These are phyloP conservation scores for Cheilosia scutellata DNA, from an alignment of 2,888 invertebrate genomes.

Conservation along the genomic window DNA sequence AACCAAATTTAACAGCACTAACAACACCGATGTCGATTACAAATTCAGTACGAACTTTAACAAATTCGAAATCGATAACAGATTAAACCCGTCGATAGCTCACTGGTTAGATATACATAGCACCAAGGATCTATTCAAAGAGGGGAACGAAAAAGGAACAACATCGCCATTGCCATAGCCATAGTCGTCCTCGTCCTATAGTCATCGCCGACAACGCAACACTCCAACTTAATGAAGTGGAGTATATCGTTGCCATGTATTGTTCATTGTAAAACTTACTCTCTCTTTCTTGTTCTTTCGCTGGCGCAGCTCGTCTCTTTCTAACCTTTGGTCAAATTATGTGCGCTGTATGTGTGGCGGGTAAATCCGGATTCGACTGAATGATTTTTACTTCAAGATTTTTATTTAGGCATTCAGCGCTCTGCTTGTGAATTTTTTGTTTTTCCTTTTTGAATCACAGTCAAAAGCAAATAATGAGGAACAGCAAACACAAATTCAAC, in stretches of 20 bases:
- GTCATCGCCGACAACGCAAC: constrained; percentile 40
- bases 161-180: constrained; percentile 53
- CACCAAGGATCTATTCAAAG: constrained; percentile 34
- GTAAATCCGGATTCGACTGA: constrained; percentile 70
- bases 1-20: constrained; percentile 67
- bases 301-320: constrained; percentile 12
- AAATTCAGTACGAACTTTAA: constrained; percentile 75
- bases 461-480: constrained; percentile 54
- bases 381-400: constrained; percentile 72
- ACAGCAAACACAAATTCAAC: constrained; percentile 47
- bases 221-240: constrained; percentile 75
- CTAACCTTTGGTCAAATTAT: constrained; percentile 59
- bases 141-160: constrained; percentile 39
- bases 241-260: constrained; percentile 73
- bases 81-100: constrained; percentile 82
- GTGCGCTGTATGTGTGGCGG: constrained; percentile 53
- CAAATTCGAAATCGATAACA: constrained; percentile 83
- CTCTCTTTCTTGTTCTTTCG: constrained; percentile 13
- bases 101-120: constrained; percentile 76
- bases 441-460: constrained; percentile 31
- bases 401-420: constrained; percentile 70
- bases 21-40: constrained; percentile 73
- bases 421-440: constrained; percentile 16
- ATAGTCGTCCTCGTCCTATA: constrained; percentile 32
- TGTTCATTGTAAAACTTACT: constrained; percentile 50